phyloP scores from a whole-genome alignment of 2,888 invertebrate species.

The Steromphala cineraria region DNA sequence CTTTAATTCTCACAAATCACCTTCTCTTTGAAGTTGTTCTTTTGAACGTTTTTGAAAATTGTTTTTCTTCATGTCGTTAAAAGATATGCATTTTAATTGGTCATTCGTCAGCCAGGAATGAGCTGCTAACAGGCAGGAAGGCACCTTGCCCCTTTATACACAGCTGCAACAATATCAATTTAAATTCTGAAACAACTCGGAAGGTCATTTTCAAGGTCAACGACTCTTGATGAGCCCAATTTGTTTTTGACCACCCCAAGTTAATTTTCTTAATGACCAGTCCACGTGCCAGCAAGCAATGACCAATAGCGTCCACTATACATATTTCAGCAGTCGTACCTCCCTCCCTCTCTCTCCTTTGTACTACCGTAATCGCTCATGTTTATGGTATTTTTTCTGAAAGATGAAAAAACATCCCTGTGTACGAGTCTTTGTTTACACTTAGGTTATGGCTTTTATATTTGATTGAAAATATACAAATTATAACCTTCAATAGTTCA shows the following conservation, averaged over 20 bases:
- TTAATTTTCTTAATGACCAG: not conserved
- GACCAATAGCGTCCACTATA: not conserved
- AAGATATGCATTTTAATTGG: not conserved
- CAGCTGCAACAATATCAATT: constrained; percentile 1
- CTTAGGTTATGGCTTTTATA: too few relatives aligned
- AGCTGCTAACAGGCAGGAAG: not conserved
- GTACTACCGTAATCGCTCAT: not conserved
- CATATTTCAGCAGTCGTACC: not conserved
- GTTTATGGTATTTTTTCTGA: not conserved
- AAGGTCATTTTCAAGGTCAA: not conserved
- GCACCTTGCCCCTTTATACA: too few relatives aligned
- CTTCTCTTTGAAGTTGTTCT: too few relatives aligned
- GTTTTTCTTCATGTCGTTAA: too few relatives aligned
- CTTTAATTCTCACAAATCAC: too few relatives aligned
- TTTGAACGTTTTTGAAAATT: too few relatives aligned
- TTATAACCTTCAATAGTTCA: too few relatives aligned
- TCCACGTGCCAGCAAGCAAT: not conserved
- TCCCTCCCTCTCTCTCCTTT: not conserved
- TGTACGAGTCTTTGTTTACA: too few relatives aligned
- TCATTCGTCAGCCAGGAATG: not conserved
- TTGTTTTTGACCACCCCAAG: constrained; percentile 9
- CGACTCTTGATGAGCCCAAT: not conserved
- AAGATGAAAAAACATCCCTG: too few relatives aligned
- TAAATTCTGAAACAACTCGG: not conserved
- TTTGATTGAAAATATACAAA: too few relatives aligned